phyloP scores from a whole-genome alignment of 2,888 invertebrate species.

The Phrixothrix hirtus region DNA sequence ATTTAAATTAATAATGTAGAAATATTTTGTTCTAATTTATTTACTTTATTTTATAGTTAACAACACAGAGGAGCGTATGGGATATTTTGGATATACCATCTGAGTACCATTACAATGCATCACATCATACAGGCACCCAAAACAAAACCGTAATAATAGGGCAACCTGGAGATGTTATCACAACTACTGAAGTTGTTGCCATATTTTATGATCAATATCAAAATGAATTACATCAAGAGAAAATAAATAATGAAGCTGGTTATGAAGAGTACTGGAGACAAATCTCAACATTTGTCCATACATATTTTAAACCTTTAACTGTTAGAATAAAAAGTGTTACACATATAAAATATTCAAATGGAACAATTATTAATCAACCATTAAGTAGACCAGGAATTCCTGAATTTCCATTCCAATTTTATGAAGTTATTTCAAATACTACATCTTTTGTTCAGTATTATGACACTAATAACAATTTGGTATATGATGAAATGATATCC shows the following conservation, averaged over 20 bases:
- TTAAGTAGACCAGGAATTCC: conserved; percentile 1
- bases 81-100: conserved; percentile 1
- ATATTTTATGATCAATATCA: conserved; percentile 12
- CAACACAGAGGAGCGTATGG: conserved; percentile 12
- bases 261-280: conserved; percentile 15
- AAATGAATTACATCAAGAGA: not conserved
- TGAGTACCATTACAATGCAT: conserved; percentile 1
- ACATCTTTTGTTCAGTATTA: conserved; percentile 13
- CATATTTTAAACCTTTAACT: conserved; percentile 3
- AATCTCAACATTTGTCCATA: conserved; percentile 8
- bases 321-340: conserved; percentile 10
- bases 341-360: conserved; percentile 4
- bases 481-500: conserved; percentile 6
- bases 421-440: conserved; percentile 4
- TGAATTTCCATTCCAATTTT: not conserved
- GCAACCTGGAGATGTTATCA: conserved; percentile 6
- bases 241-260: conserved; percentile 5
- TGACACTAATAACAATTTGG: conserved; percentile 4
- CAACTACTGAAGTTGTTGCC: conserved; percentile 4
- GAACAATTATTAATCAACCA: not conserved
- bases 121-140: not conserved
- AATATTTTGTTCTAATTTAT: not conserved
- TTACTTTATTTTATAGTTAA: conserved; percentile 6
- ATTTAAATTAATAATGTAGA: not conserved
- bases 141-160: not conserved